phyloP scores from a whole-genome alignment of 2,113 vertebrate species.

The Festucalex cinctus region DNA sequence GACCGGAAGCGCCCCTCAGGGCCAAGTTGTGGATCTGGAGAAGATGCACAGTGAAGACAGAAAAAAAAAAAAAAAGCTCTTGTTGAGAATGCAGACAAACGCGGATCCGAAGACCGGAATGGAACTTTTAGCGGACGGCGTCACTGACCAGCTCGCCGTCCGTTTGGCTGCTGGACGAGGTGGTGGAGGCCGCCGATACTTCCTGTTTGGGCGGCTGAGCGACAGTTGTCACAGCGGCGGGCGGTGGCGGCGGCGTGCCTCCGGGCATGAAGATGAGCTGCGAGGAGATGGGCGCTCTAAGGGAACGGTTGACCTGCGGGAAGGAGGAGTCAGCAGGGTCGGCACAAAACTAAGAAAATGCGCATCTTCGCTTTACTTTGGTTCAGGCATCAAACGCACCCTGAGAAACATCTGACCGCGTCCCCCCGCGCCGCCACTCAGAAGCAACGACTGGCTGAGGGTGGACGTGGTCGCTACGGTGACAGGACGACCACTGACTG shows the following conservation, averaged over 20 bases:
- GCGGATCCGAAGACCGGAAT: too few species aligned
- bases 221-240: conserved; percentile 72
- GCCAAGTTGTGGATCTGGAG: conserved; percentile 70
- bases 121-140: background rate
- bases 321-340: background rate
- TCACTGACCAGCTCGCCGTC: conserved; percentile 85
- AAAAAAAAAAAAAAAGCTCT: too few species aligned
- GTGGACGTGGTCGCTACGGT: conserved; percentile 77
- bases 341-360: background rate
- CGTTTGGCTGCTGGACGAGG: conserved; percentile 78
- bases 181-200: conserved; percentile 67
- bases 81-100: too few species aligned
- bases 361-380: too few species aligned
- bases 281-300: conserved; percentile 84
- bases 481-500: conserved; percentile 64
- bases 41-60: background rate
- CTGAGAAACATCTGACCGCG: conserved; percentile 96
- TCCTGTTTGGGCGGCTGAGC: conserved; percentile 78
- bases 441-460: conserved; percentile 90
- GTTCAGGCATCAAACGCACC: conserved; percentile 74
- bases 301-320: conserved; percentile 74
- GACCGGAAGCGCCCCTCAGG: conserved; percentile 56
- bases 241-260: conserved; percentile 79
- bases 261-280: conserved; percentile 99
- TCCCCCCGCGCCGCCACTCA: conserved; percentile 81